Conservation (phyloP, 2,888 invertebrate species). For the Trichopoda pennipes region DNA sequence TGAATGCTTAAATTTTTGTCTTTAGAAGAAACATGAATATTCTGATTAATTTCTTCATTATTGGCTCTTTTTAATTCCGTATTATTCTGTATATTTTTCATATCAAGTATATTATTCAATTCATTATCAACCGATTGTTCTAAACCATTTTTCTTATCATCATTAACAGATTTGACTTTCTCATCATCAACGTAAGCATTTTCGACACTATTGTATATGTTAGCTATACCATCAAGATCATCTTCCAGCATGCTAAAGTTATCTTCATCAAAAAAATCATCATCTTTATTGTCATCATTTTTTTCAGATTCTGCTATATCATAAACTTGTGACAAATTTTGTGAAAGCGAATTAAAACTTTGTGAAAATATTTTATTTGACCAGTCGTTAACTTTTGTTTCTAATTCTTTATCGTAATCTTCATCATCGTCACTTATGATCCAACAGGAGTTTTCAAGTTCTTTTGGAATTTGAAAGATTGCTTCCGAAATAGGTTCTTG, state of each 20-base stretch:
- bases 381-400: constrained; percentile 75
- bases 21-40: neutral
- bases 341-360: constrained; percentile 63
- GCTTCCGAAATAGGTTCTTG: constrained; percentile 45
- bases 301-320: constrained; percentile 68
- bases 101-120: neutral
- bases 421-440: constrained; percentile 74
- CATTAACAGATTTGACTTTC: neutral
- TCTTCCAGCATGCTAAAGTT: constrained; percentile 51
- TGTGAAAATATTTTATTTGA: constrained; percentile 75
- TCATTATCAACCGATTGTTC: neutral
- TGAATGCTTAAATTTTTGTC: constrained; percentile 20
- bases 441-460: constrained; percentile 65
- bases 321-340: constrained; percentile 74
- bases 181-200: neutral
- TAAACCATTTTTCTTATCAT: constrained; percentile 10
- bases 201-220: constrained; percentile 44
- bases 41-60: neutral
- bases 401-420: constrained; percentile 73
- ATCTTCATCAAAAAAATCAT: constrained; percentile 41
- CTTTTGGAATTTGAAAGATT: constrained; percentile 43
- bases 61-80: neutral
- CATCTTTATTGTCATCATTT: constrained; percentile 60
- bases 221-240: constrained; percentile 49
- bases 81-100: neutral